Base-by-base conservation (phyloP, 2,113 vertebrate species). In the Sula dactylatra region DNA sequence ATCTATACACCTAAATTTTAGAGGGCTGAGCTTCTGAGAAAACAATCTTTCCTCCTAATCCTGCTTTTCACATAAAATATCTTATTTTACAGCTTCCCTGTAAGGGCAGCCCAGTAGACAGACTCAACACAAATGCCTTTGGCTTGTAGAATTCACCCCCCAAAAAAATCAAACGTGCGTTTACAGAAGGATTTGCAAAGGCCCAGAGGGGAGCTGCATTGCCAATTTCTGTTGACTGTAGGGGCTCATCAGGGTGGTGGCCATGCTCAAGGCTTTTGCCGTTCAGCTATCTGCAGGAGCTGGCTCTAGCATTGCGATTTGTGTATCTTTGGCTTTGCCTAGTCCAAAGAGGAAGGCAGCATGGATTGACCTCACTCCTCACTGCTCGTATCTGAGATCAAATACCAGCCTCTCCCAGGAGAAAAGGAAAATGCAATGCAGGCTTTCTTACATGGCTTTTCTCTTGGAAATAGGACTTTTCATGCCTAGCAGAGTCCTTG, bases 251-350 rank as follows among this genome's bases (percentile, higher is more conserved):
- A 2, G 26, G 38, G 40, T 72, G 85, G 44, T 93, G 86, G 66
- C 64, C 27, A 4, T 32, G n/a, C 58, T 88, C 0, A 0, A 80
- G 45, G 58, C 44, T 85, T 85, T 94, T 90, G 82, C 62, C 6
- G 0, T 25, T 77, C 44, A 81, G 19, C 22, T n/a, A 6, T 44
- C 21, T 40, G 17, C 66, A 54, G 38, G 56, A 76, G 12, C 25
- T 74, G 50, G 29, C 58, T 66, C 17, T 80, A 66, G 67, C 45
- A 25, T n/a, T 64, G 61, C 2, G 0, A 25, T 80, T 85, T 89
- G 49, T 79, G 17, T 88, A 82, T 88, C 58, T 86, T 85, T 82
- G 85, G 45, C 66, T 95, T 94, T 95, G 42, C 79, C 82, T 95
- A 16, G 32, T 72, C 54, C 1, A 21, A 95, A 92, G 92, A 95